phyloP scores from a whole-genome alignment of 2,113 vertebrate genomes.

The Bubalus kerabau region DNA sequence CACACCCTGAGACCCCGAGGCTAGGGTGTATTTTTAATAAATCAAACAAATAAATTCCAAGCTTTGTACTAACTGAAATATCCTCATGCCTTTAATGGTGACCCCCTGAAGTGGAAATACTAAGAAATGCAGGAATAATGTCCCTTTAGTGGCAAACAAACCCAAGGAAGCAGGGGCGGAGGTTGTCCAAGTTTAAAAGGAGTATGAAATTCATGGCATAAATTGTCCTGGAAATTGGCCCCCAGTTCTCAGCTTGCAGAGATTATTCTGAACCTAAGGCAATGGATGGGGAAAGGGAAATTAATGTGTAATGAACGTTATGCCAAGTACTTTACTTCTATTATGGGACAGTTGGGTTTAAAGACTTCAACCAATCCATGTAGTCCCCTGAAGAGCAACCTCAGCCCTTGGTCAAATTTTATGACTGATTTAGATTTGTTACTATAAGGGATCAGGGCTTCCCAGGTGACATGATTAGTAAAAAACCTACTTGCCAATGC shows the following conservation, averaged over 20 bases:
- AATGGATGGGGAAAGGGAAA: neutral
- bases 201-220: neutral
- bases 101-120: neutral
- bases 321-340: neutral
- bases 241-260: neutral
- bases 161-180: neutral
- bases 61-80: constrained; percentile 8
- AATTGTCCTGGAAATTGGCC: neutral
- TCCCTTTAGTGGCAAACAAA: neutral
- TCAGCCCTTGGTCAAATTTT: neutral
- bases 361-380: neutral
- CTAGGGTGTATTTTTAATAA: constrained; percentile 61
- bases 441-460: neutral
- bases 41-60: constrained; percentile 59
- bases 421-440: neutral
- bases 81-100: neutral
- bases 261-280: neutral
- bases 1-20: constrained; percentile 28
- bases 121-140: neutral
- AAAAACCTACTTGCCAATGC: neutral
- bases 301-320: neutral
- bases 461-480: neutral
- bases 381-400: neutral
- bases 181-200: neutral
- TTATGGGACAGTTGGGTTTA: neutral